Percentiles rank a stretch among this genome's conserved stretches.
Evolutionary conservation across 2,113 vertebrate genomes (phyloP).

Genomic region (Acanthochromis polyacanthus): DNA sequence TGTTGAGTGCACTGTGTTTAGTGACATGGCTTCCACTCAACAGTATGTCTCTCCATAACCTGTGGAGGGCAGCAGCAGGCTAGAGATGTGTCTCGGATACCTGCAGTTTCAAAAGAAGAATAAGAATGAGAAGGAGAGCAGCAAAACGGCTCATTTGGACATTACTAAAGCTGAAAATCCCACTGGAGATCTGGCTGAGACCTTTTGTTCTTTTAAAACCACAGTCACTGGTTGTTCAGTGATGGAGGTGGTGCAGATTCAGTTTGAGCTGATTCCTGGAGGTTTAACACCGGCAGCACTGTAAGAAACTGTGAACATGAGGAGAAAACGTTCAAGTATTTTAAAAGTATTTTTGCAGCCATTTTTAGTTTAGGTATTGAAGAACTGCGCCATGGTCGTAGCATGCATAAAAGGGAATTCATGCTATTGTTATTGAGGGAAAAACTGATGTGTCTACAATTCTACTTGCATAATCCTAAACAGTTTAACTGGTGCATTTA

Average conservation of each 20-base stretch:
- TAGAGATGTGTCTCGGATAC: constrained; percentile 38
- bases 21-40: no score
- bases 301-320: not conserved
- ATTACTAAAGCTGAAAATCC: not conserved
- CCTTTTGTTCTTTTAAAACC: not conserved
- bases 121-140: constrained; percentile 28
- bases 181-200: not conserved
- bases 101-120: constrained; percentile 40
- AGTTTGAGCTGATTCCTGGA: not conserved
- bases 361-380: no score
- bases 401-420: not conserved
- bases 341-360: no score
- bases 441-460: no score
- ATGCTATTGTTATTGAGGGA: not conserved
- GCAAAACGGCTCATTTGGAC: not conserved
- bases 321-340: no score
- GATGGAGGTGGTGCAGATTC: not conserved
- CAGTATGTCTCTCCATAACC: constrained; percentile 18
- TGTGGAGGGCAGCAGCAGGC: constrained; percentile 73
- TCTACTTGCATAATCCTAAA: no score
- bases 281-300: not conserved
- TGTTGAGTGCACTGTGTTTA: not conserved
- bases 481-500: no score
- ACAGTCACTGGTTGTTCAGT: not conserved
- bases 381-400: no score